Base-by-base conservation (phyloP, 2,113 vertebrate species). In the Boleophthalmus pectinirostris region DNA sequence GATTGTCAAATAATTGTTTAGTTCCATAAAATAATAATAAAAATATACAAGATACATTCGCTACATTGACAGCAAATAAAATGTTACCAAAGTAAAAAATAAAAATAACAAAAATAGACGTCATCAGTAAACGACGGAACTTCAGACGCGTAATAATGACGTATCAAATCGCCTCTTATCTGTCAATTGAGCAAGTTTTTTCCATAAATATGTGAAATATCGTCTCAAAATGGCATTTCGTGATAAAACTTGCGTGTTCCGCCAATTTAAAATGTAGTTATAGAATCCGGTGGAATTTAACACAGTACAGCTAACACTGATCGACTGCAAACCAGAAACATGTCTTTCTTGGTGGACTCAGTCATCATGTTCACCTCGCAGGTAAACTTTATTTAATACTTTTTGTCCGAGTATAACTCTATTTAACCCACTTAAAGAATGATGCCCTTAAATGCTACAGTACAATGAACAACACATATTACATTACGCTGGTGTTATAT, bases 261-360 rank as follows among this genome's bases (percentile, higher is more conserved):
- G 24, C 20, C 1, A 43, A 12, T 38, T 58, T 47, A 71, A 25
- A 20, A 85, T 90, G 85, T 72, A 64, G 1, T 84, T 25, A 85
- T 66, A 11, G 11, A 24, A 18, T 7, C 49, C n/a, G 18, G 16
- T 12, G 13, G 3, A n/a, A 20, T 10, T 21, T 38, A 15, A 64
- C 25, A 5, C 57, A 61, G 15, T 10, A 21, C 16, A 60, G 6
- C 11, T 29, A 24, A 4, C 24, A 69, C 11, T 60, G 12, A 64
- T 46, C n/a, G 21, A 65, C 51, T 25, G 25, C 47, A 79, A 49
- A n/a, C 57, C 38, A 46, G 38, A 53, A 24, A 14, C 78, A 99
- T 99, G 97, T 98, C 95, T 72, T 98, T 99, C 87, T 85, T 98
- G 18, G 91, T 97, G 70, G 97, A 99, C 73, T 98, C 97, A 58